phyloP scores from a whole-genome alignment of 2,888 invertebrate genomes.

The Parnassius orleans region DNA sequence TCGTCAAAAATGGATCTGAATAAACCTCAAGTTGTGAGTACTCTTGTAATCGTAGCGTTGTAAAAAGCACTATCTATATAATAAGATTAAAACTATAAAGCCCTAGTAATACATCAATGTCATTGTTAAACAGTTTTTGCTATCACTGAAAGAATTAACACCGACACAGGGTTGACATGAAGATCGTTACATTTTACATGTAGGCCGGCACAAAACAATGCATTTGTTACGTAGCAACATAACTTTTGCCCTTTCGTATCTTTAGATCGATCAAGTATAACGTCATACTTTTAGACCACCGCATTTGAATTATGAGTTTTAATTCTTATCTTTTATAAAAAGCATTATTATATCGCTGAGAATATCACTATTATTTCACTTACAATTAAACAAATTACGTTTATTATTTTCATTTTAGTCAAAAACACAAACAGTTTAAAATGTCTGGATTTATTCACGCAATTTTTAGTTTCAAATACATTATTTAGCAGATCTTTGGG shows the following conservation, averaged over 20 bases:
- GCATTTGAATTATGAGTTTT: background rate
- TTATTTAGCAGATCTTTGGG: too few species aligned
- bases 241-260: slow-evolving; percentile 9
- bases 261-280: slow-evolving; percentile 5
- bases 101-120: slow-evolving; percentile 24
- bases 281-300: background rate
- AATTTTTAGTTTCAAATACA: too few species aligned
- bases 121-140: slow-evolving; percentile 21
- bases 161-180: slow-evolving; percentile 8
- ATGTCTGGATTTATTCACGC: too few species aligned
- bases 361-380: too few species aligned
- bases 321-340: background rate
- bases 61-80: slow-evolving; percentile 10
- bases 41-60: background rate
- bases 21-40: too few species aligned
- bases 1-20: too few species aligned
- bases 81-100: slow-evolving; percentile 18
- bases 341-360: too few species aligned
- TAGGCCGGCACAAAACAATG: slow-evolving; percentile 13
- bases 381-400: too few species aligned
- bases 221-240: slow-evolving; percentile 2
- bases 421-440: too few species aligned
- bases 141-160: slow-evolving; percentile 19
- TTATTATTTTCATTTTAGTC: too few species aligned
- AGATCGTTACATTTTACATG: slow-evolving; percentile 22